Percentiles rank a stretch among this genome's conserved stretches.
phyloP scores from a whole-genome alignment of 2,113 vertebrate genomes.

The Pholis gunnellus region DNA sequence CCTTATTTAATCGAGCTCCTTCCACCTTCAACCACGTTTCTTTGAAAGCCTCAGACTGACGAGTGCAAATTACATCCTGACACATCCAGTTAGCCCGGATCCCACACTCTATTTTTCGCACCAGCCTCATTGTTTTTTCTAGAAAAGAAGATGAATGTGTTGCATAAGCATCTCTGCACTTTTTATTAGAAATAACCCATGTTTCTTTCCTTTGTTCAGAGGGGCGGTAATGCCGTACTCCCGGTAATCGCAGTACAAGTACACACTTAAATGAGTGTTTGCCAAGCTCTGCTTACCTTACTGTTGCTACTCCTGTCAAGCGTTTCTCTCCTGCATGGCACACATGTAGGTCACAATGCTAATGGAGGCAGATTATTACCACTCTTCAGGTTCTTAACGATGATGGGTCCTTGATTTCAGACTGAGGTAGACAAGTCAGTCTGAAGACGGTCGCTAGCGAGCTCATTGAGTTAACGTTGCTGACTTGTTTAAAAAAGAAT shows the following conservation, averaged over 20 bases:
- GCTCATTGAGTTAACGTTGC: background rate
- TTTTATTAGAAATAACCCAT: background rate
- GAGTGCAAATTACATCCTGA: constrained; percentile 42
- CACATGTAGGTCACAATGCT: background rate
- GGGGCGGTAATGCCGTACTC: background rate
- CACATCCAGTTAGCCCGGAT: constrained; percentile 40
- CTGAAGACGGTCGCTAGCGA: background rate
- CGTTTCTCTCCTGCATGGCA: background rate
- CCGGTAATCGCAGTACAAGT: background rate
- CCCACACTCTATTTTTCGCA: constrained; percentile 39
- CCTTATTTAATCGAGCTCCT: constrained; percentile 8
- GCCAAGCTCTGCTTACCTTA: background rate
- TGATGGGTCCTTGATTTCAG: background rate
- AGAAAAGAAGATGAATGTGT: constrained; percentile 20
- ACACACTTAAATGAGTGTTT: background rate
- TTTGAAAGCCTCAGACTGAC: constrained; percentile 25
- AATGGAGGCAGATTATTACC: background rate
- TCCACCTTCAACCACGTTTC: constrained; percentile 5
- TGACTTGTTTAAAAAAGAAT: background rate
- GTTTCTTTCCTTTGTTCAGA: constrained; percentile 3
- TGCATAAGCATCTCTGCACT: constrained; percentile 8
- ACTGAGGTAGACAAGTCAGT: background rate
- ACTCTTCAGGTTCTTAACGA: background rate
- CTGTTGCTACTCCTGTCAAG: background rate
- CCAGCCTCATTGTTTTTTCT: constrained; percentile 5